Percentiles rank a stretch among this genome's conserved stretches.
These are phyloP conservation scores for Geophilus truncorum DNA, from an alignment of 2,888 invertebrate species.

Conservation along the genomic window DNA sequence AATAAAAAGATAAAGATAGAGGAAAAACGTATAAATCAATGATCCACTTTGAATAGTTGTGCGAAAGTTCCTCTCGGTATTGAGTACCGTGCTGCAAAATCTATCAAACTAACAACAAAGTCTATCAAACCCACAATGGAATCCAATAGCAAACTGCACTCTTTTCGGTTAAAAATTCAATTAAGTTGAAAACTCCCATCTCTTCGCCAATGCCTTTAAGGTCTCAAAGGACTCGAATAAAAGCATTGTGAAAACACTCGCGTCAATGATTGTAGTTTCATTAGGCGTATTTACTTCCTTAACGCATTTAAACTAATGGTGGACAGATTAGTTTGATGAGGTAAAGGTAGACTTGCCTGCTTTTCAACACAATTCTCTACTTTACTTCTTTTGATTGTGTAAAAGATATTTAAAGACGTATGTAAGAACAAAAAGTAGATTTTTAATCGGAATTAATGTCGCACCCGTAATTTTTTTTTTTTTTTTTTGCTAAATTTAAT, in stretches of 20 bases:
- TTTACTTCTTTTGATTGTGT: too few relatives aligned
- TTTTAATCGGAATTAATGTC: too few relatives aligned
- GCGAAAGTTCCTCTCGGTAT: background rate
- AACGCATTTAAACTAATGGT: background rate
- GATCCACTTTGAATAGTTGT: background rate
- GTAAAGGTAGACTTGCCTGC: too few relatives aligned
- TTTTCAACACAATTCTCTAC: too few relatives aligned
- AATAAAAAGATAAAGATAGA: background rate
- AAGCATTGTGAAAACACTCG: background rate
- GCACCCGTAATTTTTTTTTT: too few relatives aligned
- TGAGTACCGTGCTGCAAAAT: background rate
- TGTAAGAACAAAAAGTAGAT: too few relatives aligned
- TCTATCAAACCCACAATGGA: background rate
- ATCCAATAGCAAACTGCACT: background rate
- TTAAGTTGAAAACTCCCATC: conserved; percentile 12
- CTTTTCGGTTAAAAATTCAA: conserved; percentile 7
- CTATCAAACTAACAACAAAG: conserved; percentile 7
- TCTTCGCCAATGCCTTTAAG: background rate
- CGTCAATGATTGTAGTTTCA: background rate
- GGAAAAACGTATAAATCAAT: background rate
- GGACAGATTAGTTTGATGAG: background rate
- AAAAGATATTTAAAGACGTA: too few relatives aligned
- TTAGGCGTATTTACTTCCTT: background rate
- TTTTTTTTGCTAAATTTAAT: too few relatives aligned
- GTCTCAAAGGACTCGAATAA: conserved; percentile 13